Base-by-base conservation (phyloP, 2,113 vertebrate species). In the Jaculus jaculus region DNA sequence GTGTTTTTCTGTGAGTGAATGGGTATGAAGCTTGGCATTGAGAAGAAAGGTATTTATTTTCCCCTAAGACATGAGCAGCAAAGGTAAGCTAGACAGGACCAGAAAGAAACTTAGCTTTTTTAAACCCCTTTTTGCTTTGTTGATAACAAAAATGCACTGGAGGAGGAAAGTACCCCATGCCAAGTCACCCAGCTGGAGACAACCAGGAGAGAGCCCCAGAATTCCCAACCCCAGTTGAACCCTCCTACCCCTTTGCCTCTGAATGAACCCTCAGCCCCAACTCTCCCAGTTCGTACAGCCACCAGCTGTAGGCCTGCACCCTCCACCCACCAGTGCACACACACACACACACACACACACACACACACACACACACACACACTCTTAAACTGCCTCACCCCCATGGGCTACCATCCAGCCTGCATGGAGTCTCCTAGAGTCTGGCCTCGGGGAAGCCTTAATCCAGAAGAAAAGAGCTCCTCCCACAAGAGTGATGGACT, bases 161-260 rank as follows among this genome's bases (percentile, higher is more conserved):
- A 68, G 78, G 83, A 28, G 37, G 24, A 3, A 51, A 75, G 34
- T 42, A 60, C 87, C 9, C 68, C 60, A 13, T 3, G 7, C 1
- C 75, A 94, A 54, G 15, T 8, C 34, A 7, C 34, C 26, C 21
- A 68, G 28, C 28, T 65, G 39, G 18, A 47, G 5, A 88, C 30
- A 77, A 32, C 34, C 34, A 91, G 74, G 37, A 34, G 17, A 73
- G 61, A 72, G 30, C 51, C n/a, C 60, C 11, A 39, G 39, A 30
- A 32, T 7, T 66, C 9, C 37, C 21, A 12, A 32, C 79, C 11
- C 12, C 18, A 32, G 8, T 1, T 0, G 2, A 58, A 1, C 3
- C 23, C 3, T 74, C 65, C 21, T 2, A 71, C 23, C n/a, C 73
- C 17, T 12, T 32, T 37, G 37, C 12, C 39, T 84, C 51, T 60